Base-by-base conservation (phyloP, 2,113 vertebrate genomes). In the Pterophyllum scalare region DNA sequence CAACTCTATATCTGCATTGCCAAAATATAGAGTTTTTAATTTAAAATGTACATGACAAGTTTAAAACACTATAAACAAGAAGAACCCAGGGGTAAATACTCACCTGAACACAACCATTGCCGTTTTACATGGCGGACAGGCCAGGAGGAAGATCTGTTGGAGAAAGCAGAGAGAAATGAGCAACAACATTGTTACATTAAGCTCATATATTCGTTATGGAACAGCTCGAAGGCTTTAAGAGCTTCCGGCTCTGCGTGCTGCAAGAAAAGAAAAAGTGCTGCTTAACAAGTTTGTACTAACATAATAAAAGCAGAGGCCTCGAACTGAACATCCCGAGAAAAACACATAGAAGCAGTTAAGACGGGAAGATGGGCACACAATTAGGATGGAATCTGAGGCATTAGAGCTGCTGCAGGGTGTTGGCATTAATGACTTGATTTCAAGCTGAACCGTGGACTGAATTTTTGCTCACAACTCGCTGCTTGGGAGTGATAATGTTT, bases 131-230 rank as follows among this genome's bases (percentile, higher is more conserved):
- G 98, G 98, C 19, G 98, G 98, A 81, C 97, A 99, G 87, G 98
- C 97, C 88, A 99, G 95, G 78, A 99, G 97, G 93, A 99, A 98
- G 93, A 99, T 99, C 98, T 99, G 96, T 81, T 89, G 95, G 96
- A 1, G 17, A 84, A 93, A 87, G 86, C 8, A 83, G n/a, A 80
- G 74, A 85, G 33, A 84, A 70, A 81, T 22, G 24, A 85, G 58
- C 84, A 83, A 78, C 4, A 2, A 24, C 61, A 74, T 79, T 15
- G 78, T 87, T 57, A 57, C 67, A 80, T 75, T 75, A 49, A 79
- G 84, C 54, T 57, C 49, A 26, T 33, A 57, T 0, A 31, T 62
- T 74, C 38, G 64, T 77, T 77, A 17, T 1, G 2, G 56, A 83
- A 56, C 54, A 62, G 80, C 57, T 74, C 38, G 2, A 82, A 60